Evolutionary conservation across 2,797 vertebrate species (phyloP).

Genomic region (Gallirallus australis): DNA sequence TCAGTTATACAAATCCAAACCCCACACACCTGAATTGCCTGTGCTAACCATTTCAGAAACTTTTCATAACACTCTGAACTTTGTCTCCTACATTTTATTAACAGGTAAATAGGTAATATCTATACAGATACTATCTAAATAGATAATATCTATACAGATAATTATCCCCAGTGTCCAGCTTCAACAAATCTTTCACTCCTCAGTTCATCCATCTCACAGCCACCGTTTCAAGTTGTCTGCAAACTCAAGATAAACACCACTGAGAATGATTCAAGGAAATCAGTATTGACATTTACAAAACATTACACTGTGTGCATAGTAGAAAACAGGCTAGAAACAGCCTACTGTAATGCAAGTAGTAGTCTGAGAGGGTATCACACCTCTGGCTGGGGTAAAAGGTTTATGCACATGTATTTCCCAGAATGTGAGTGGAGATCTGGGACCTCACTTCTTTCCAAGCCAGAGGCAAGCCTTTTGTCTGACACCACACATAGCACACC

Average conservation of each 20-base stretch:
- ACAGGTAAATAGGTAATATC: neutral
- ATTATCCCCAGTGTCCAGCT: neutral
- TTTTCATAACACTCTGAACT: neutral
- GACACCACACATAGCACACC: neutral
- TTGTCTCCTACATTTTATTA: neutral
- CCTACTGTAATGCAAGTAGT: rapidly evolving
- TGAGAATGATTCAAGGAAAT: neutral
- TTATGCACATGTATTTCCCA: neutral
- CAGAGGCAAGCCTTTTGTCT: neutral
- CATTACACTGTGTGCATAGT: rapidly evolving
- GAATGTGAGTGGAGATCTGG: rapidly evolving
- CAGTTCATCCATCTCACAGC: neutral
- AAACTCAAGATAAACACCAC: neutral
- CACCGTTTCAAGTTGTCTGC: neutral
- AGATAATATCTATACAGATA: neutral
- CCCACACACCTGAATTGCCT: neutral
- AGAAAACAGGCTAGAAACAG: rapidly evolving
- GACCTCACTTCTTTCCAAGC: neutral
- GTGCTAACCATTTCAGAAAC: neutral
- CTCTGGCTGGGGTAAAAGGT: neutral
- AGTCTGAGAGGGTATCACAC: neutral
- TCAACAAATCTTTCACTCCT: neutral
- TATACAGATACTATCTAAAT: neutral
- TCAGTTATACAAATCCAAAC: neutral
- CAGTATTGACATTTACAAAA: neutral